Evolutionary conservation across 2,888 invertebrate species (phyloP), one percentile per base, ranked within the genome.

Genomic region (Axea sp.): DNA sequence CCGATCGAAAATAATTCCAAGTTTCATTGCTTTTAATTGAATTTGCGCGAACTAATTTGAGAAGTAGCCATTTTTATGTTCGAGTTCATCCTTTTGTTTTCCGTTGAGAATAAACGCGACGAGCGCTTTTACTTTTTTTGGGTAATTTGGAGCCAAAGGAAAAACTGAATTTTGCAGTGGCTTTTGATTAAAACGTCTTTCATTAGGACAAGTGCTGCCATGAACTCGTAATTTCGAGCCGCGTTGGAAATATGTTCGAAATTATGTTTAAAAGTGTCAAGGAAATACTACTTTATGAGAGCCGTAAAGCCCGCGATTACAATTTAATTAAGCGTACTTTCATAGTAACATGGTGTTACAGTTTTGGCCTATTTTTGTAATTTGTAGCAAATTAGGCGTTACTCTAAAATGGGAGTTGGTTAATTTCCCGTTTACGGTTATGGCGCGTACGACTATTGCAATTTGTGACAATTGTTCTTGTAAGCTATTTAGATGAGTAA

Each of bases 281-380:
- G 37, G 28, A 51, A 33, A 41, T 51, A 43, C 28, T 26, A 28
- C 19, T 68, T 59, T 49, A 49, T 19, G 67, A 51, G 49, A 15
- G 28, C 12, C 28, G 51, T 68, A 59, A 68, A 68, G 17, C 47
- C 41, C 4, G 51, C 64, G 51, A 45, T 64, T 53, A 43, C 64
- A 53, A 67, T 67, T 67, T 67, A 67, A 67, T 67, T 67, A 67
- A 67, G 57, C 57, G 45, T 14, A 33, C n/a, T 39, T 49, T 39
- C 22, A 30, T 6, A 28, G 37, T 41, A 39, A 33, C 7, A 33
- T 12, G 26, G 14, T n/a, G 45, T 28, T 30, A 45, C 53, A 55
- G 45, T 65, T 45, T 55, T 39, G 7, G 24, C 24, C 9, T 37
- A 22, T 65, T 65, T 65, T 55, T 55, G 55, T 45, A 45, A 55